Evolutionary conservation across 2,797 vertebrate species (phyloP).

Genomic region (Chiroxiphia lanceolata): DNA sequence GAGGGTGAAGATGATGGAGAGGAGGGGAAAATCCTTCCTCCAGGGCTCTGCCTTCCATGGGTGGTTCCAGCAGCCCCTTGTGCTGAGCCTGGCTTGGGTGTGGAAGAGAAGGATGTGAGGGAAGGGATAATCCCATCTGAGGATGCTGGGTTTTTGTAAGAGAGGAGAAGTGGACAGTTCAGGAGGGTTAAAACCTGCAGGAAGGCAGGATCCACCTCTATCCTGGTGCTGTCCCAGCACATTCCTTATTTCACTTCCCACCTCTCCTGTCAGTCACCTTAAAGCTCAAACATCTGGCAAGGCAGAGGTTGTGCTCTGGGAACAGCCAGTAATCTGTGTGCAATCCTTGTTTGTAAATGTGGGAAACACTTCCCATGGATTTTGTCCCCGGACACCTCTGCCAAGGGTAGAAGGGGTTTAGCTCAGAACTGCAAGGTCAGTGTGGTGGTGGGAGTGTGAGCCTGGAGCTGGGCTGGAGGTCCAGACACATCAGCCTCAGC

Average conservation of each 20-base stretch:
- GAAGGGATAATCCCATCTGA: not conserved
- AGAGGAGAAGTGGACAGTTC: not conserved
- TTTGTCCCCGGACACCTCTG: fast-evolving
- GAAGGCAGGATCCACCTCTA: fast-evolving
- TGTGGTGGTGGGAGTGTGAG: fast-evolving
- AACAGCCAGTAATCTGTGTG: fast-evolving
- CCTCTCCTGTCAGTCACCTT: not conserved
- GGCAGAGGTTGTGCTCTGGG: not conserved
- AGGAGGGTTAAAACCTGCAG: not conserved
- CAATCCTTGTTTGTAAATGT: fast-evolving
- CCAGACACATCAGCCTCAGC: not conserved
- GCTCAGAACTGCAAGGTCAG: fast-evolving
- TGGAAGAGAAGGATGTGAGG: not conserved
- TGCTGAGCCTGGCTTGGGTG: not conserved
- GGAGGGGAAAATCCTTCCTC: not conserved
- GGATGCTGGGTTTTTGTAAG: not conserved
- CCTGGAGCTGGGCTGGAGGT: not conserved
- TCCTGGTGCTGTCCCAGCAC: not conserved
- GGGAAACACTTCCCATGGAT: fast-evolving
- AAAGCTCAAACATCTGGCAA: fast-evolving
- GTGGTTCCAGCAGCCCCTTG: not conserved
- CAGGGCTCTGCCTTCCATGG: not conserved
- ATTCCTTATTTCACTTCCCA: not conserved
- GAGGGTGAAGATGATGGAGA: not conserved
- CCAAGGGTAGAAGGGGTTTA: not conserved